Base-by-base conservation (phyloP, 2,888 invertebrate species). In the Cerastis rubricosa region DNA sequence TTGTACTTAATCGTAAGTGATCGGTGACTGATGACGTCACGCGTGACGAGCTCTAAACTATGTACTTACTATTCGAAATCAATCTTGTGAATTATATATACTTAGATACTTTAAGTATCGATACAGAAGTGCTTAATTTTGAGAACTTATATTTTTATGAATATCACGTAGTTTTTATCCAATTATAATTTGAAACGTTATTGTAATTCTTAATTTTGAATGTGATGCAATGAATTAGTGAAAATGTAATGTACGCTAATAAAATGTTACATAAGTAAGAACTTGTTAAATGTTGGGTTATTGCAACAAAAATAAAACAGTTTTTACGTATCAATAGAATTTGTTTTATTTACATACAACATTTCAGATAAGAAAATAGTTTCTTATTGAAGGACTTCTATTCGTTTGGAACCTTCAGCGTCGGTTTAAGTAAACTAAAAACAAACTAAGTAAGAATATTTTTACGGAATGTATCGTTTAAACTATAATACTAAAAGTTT, bases 381-480 rank as follows among this genome's bases (percentile, higher is more conserved):
- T 77, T 84, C 82, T 86, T 83, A 86, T 87, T 87, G 85, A 87
- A 88, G 81, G 87, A 82, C 72, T 87, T 88, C 84, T 84, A 87
- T 85, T 77, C 66, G 76, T 85, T 85, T 87, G 78, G 74, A 87
- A 83, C 80, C 77, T 64, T 74, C 71, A 74, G 71, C 71, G 71
- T 81, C 77, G 76, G 82, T 87, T 85, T 81, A 59, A 77, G 75
- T 75, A 70, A 85, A 85, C 81, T 82, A 76, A 85, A 66, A 73
- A 78, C 67, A 80, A 80, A 84, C 71, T 78, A 83, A 69, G 67
- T 89, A 87, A 91, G 87, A 89, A 88, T 84, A 87, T 87, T 89
- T 75, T 82, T 89, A 92, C 91, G 95, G 95, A 95, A 95, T 95
- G 95, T 95, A 93, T 93, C 89, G 90, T 93, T 90, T 82, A 92